phyloP scores from a whole-genome alignment of 2,888 invertebrate species.

The Plutella xylostella region DNA sequence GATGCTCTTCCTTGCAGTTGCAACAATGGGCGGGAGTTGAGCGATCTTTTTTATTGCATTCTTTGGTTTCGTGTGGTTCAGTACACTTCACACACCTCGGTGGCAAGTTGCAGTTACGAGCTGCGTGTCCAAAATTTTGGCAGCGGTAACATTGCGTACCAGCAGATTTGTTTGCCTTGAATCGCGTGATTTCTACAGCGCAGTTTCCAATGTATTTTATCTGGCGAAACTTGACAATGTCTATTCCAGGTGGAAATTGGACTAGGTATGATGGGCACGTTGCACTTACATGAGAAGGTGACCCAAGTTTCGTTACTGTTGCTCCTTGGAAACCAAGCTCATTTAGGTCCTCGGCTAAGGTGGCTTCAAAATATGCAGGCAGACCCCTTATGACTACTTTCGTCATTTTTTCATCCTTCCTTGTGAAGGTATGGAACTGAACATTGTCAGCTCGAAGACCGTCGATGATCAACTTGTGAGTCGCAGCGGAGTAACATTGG shows the following conservation, averaged over 20 bases:
- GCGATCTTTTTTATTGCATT: not conserved
- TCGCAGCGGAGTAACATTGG: not conserved
- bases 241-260: not conserved
- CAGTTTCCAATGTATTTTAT: not conserved
- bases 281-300: not conserved
- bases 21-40: not conserved
- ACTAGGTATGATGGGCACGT: conserved; percentile 2
- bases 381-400: not conserved
- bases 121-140: not conserved
- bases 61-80: not conserved
- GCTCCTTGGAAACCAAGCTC: not conserved
- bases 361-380: not conserved
- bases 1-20: not conserved
- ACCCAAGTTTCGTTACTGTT: not conserved
- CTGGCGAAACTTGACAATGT: not conserved
- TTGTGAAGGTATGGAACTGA: not conserved
- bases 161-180: not conserved
- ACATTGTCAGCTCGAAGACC: not conserved
- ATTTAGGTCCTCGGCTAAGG: not conserved
- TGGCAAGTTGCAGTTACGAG: not conserved
- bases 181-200: not conserved
- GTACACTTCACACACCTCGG: not conserved
- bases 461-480: not conserved
- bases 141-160: not conserved
- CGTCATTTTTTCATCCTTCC: not conserved